phyloP scores from a whole-genome alignment of 2,113 vertebrate species.

The Oxyura jamaicensis region DNA sequence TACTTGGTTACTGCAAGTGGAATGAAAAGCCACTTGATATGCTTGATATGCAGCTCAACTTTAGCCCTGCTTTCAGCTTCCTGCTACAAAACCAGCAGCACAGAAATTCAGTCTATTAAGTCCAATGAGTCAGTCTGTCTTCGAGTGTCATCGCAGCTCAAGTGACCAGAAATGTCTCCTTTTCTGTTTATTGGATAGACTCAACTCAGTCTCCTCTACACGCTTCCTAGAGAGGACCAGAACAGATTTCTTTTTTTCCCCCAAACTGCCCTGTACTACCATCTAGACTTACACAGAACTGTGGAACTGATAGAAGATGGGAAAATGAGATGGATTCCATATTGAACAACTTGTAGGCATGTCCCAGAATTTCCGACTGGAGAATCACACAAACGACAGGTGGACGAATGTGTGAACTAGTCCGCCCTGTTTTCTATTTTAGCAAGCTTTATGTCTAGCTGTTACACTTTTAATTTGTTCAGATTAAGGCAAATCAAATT shows the following conservation, averaged over 20 bases:
- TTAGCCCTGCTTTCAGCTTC: not conserved
- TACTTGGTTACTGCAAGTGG: accelerated
- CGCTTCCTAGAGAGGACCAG: not conserved
- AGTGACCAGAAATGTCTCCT: not conserved
- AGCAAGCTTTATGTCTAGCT: not conserved
- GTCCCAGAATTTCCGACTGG: not conserved
- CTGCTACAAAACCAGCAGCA: not conserved
- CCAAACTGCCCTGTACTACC: not conserved
- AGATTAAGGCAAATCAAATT: not conserved
- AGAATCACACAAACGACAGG: not conserved
- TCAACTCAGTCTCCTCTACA: not conserved
- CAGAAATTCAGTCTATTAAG: not conserved
- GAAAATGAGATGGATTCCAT: not conserved
- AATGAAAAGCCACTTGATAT: not conserved
- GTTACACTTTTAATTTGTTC: not conserved
- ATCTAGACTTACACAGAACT: not conserved
- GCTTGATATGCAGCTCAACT: not conserved
- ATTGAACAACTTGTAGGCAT: not conserved
- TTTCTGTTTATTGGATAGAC: not conserved
- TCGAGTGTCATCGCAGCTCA: not conserved
- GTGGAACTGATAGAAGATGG: not conserved
- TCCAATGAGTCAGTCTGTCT: not conserved
- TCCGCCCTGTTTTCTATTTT: not conserved
- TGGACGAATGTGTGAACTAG: not conserved
- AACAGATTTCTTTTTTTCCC: not conserved